Evolutionary conservation across 2,888 invertebrate genomes (phyloP).

Genomic region (Coremacera marginata): DNA sequence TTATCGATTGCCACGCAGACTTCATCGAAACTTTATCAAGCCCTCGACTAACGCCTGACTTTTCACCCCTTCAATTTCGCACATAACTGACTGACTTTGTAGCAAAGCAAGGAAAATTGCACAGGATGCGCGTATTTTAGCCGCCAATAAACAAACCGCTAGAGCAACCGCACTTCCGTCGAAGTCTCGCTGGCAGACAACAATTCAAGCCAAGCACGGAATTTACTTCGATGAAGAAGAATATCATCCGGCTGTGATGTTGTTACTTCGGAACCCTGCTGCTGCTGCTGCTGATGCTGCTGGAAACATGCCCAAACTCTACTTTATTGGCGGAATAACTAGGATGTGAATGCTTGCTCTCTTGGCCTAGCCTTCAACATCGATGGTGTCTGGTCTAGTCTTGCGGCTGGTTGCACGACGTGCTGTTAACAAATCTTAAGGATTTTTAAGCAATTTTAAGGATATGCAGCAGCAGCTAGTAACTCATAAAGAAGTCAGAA

Average conservation of each 20-base stretch:
- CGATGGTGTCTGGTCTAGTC: too few species aligned
- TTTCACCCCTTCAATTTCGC: neutral
- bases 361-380: neutral
- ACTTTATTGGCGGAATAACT: neutral
- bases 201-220: neutral
- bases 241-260: neutral
- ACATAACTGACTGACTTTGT: neutral
- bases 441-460: too few species aligned
- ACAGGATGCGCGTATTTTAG: conserved; percentile 13
- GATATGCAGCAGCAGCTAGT: too few species aligned
- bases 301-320: conserved; percentile 31
- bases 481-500: too few species aligned
- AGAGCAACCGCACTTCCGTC: conserved; percentile 25
- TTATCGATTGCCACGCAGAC: neutral
- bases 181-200: conserved; percentile 15
- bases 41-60: neutral
- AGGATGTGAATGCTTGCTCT: neutral
- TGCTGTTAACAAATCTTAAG: too few species aligned
- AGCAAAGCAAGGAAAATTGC: neutral
- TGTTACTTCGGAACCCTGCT: neutral
- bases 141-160: conserved; percentile 24
- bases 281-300: conserved; percentile 15
- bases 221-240: neutral
- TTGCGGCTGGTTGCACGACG: too few species aligned
- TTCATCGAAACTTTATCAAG: neutral